These are phyloP conservation scores for Agelas oroides DNA, from an alignment of 37 sponge, comb jelly and placozoan species.

Conservation along the genomic window DNA sequence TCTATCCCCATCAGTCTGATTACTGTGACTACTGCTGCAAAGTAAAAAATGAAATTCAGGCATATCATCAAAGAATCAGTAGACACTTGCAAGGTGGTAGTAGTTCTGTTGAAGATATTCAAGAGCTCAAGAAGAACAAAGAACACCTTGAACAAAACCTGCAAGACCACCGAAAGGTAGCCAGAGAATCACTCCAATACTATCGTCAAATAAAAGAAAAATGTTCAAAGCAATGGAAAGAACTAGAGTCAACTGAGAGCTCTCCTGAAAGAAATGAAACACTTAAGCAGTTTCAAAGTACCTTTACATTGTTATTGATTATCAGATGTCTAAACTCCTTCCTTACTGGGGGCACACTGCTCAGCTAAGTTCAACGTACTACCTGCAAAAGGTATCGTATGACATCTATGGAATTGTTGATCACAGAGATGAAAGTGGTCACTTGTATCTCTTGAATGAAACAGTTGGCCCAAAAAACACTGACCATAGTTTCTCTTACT, in stretches of 20 bases:
- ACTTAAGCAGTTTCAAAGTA: not conserved
- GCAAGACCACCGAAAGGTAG: conserved; percentile 17
- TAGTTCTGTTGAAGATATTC: not conserved
- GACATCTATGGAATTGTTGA: conserved; percentile 48
- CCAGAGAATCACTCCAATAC: conserved; percentile 33
- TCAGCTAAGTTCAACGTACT: conserved; percentile 46
- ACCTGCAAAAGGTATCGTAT: conserved; percentile 45
- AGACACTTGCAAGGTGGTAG: conserved; percentile 34
- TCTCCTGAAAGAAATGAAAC: conserved; percentile 19
- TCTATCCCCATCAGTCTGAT: conserved; percentile 47
- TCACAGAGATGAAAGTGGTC: conserved; percentile 21
- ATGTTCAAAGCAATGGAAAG: conserved; percentile 40
- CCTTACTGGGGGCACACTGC: conserved; percentile 32
- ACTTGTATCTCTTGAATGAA: conserved; percentile 30
- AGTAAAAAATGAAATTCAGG: conserved; percentile 23
- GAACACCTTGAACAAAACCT: not conserved
- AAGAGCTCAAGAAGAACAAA: conserved; percentile 11
- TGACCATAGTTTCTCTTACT: conserved; percentile 25
- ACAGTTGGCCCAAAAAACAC: conserved; percentile 37
- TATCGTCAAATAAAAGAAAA: conserved; percentile 32
- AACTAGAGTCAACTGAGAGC: not conserved
- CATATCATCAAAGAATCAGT: conserved; percentile 1
- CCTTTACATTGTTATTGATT: conserved; percentile 8
- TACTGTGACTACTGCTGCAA: conserved; percentile 53
- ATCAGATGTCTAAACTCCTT: conserved; percentile 34